phyloP scores from a whole-genome alignment of 92 coral and sea anemone genomes.

The Palythoa caribaeorum region DNA sequence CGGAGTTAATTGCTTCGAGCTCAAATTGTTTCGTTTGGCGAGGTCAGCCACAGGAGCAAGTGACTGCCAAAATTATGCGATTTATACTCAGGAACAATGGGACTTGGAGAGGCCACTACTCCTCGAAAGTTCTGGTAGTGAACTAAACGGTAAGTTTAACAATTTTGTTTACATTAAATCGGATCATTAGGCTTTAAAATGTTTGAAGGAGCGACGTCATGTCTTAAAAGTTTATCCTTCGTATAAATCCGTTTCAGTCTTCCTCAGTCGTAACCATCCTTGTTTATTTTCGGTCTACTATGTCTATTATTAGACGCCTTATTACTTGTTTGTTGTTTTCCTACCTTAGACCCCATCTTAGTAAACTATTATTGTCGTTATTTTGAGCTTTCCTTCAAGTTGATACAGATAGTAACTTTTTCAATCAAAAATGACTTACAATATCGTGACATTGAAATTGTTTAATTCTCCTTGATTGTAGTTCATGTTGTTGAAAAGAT shows the following conservation, averaged over 20 bases:
- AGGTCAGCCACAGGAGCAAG: conserved; percentile 39
- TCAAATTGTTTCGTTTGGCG: conserved; percentile 57
- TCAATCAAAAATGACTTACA: conserved; percentile 30
- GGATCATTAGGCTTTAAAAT: conserved; percentile 31
- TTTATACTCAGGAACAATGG: conserved; percentile 50
- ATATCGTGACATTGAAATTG: conserved; percentile 47
- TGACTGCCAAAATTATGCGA: conserved; percentile 54
- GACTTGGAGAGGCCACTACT: conserved; percentile 39
- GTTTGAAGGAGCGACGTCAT: conserved; percentile 19
- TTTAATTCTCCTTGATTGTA: conserved; percentile 20
- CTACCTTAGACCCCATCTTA: background rate
- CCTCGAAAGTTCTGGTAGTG: conserved; percentile 47
- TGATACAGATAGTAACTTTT: conserved; percentile 29
- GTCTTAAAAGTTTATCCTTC: conserved; percentile 12
- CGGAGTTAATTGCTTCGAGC: conserved; percentile 50
- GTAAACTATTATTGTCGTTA: conserved; percentile 33
- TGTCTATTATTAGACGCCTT: conserved; percentile 22
- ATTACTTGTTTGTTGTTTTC: background rate
- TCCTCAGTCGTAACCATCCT: conserved; percentile 44
- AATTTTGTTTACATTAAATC: conserved; percentile 14
- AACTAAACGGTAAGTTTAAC: conserved; percentile 44
- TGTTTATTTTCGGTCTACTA: conserved; percentile 25
- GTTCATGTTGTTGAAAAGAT: conserved; percentile 49
- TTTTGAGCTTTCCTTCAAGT: conserved; percentile 37
- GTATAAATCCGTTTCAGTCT: conserved; percentile 18